Conservation (phyloP, 2,888 invertebrate species). For the Anthophora plumipes region DNA sequence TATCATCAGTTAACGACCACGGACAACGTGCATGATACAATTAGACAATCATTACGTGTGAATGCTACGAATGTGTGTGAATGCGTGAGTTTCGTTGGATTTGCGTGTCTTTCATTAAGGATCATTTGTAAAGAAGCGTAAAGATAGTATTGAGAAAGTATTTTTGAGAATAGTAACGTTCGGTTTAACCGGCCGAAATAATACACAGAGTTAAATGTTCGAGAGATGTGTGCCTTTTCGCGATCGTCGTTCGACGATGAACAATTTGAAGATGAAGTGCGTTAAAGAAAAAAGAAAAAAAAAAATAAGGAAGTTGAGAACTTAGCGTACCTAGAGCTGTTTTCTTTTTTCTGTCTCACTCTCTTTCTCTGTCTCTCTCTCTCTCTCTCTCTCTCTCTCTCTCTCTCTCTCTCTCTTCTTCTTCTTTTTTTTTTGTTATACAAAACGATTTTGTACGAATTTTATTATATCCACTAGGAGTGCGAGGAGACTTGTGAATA, state of each 20-base stretch:
- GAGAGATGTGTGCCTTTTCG: constrained; percentile 57
- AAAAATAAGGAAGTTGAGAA: constrained; percentile 75
- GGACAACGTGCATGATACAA: constrained; percentile 39
- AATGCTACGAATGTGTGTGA: constrained; percentile 6
- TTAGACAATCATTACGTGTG: constrained; percentile 34
- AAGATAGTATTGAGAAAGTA: constrained; percentile 10
- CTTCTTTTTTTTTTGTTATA: constrained; percentile 75
- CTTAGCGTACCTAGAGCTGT: constrained; percentile 73
- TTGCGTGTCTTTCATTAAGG: constrained; percentile 40
- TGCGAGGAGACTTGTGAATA: constrained; percentile 79
- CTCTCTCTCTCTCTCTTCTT: background rate
- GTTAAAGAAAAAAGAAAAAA: too few relatives aligned
- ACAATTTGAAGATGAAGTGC: constrained; percentile 48
- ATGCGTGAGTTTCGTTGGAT: constrained; percentile 25
- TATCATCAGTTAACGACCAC: constrained; percentile 13
- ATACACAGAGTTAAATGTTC: constrained; percentile 7
- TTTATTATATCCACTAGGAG: constrained; percentile 74
- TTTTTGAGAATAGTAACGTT: constrained; percentile 26
- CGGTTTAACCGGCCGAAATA: constrained; percentile 30
- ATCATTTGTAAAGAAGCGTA: constrained; percentile 51
- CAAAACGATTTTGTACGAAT: constrained; percentile 81
- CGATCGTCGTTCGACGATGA: constrained; percentile 21
- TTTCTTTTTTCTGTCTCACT: too few relatives aligned
- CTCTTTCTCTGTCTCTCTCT: too few relatives aligned
- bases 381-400: too few relatives aligned